A percentile compares a stretch with the other conserved stretches of the same genome.
Evolutionary conservation across 2,113 vertebrate species (phyloP).

Genomic region (Lichenostomus cassidix): DNA sequence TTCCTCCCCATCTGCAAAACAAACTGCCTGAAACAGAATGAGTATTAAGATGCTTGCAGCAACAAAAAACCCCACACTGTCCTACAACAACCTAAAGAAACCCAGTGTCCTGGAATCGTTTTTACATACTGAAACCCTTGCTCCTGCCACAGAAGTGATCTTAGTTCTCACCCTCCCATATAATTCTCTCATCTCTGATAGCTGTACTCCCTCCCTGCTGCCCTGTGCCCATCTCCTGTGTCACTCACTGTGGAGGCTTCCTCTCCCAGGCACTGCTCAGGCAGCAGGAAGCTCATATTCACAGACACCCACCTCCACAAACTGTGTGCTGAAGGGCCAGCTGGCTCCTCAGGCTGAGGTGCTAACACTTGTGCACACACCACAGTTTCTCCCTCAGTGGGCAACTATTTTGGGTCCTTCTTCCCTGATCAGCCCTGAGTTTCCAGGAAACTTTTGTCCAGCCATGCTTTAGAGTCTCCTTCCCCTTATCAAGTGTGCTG

Average conservation of each 20-base stretch:
- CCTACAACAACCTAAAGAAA: background rate
- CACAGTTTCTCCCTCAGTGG: background rate
- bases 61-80: background rate
- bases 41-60: background rate
- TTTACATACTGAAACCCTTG: background rate
- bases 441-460: background rate
- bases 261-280: background rate
- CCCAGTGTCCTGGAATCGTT: background rate
- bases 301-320: background rate
- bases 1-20: background rate
- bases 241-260: accelerated
- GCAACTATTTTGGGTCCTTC: background rate
- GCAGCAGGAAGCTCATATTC: background rate
- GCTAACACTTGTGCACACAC: background rate
- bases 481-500: background rate
- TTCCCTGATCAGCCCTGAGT: background rate
- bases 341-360: background rate
- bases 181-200: background rate
- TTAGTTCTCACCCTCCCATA: background rate
- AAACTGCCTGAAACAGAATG: background rate
- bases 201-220: background rate
- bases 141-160: background rate
- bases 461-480: background rate
- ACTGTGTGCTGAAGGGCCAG: background rate
- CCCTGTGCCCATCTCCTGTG: background rate